Evolutionary conservation across 2,797 vertebrate genomes (phyloP).

Genomic region (Neosilurus hyrtlii): DNA sequence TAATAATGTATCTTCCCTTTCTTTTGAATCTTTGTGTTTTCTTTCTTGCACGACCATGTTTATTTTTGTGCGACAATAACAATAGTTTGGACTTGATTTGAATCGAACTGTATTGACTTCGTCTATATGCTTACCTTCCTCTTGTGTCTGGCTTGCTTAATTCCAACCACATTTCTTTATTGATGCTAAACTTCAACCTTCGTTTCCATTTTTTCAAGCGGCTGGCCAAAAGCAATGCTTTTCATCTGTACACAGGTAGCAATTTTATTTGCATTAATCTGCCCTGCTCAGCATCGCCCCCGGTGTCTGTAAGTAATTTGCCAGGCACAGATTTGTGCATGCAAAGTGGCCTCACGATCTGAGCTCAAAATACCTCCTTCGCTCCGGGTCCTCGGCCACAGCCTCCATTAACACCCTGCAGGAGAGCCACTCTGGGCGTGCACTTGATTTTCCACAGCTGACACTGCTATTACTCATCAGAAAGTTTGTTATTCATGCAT

Average conservation of each 20-base stretch:
- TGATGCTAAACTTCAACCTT: not conserved
- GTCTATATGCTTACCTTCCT: not conserved
- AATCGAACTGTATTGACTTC: not conserved
- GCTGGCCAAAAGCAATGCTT: not conserved
- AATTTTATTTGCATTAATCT: slow-evolving; percentile 29
- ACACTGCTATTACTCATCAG: slow-evolving; percentile 37
- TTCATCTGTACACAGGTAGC: slow-evolving; percentile 31
- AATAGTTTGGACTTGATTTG: not conserved
- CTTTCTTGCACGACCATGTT: too few relatives aligned
- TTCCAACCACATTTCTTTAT: not conserved
- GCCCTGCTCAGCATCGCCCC: not conserved
- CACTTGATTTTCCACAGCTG: slow-evolving; percentile 46
- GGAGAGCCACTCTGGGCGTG: slow-evolving; percentile 35
- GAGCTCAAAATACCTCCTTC: slow-evolving; percentile 25
- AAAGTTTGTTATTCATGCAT: slow-evolving; percentile 2
- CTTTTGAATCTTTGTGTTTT: not conserved
- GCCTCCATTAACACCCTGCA: slow-evolving; percentile 47
- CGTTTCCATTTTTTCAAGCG: slow-evolving; percentile 13
- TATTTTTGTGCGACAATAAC: not conserved
- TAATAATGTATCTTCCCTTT: not conserved
- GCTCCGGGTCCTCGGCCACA: slow-evolving; percentile 26
- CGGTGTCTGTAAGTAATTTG: slow-evolving; percentile 31
- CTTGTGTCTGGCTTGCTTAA: not conserved
- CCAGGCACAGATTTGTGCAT: not conserved
- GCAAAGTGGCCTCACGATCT: not conserved